phyloP scores from a whole-genome alignment of 1,140 invertebrate genomes.

The Cyrtorhinus lividipennis region DNA sequence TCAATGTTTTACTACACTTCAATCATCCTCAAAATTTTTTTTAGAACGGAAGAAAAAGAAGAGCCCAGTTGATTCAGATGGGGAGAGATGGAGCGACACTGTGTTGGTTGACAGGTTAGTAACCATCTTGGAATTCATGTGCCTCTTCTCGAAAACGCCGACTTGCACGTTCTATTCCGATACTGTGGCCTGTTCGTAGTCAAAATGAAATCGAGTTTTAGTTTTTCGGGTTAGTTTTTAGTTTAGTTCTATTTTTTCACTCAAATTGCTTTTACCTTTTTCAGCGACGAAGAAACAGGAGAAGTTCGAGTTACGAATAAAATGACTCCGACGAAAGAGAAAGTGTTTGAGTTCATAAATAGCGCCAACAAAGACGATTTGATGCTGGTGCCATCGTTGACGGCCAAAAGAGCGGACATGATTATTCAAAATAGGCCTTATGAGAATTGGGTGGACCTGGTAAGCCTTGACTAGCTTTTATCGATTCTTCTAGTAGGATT shows the following conservation, averaged over 20 bases:
- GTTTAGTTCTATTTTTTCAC: not conserved
- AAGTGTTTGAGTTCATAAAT: conserved; percentile 62
- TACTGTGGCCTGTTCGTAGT: too few species aligned
- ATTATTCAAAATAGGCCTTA: conserved; percentile 54
- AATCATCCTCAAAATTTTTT: too few species aligned
- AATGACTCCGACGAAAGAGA: conserved; percentile 48
- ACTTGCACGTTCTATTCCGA: too few species aligned
- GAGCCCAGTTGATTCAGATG: not conserved
- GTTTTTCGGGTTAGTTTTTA: too few species aligned
- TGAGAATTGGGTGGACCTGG: conserved; percentile 53
- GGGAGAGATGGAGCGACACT: conserved; percentile 10
- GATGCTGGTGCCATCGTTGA: conserved; percentile 48
- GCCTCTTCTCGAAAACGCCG: not conserved
- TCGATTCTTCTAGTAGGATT: too few species aligned
- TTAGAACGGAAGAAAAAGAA: conserved; percentile 4
- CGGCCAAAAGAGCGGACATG: conserved; percentile 53
- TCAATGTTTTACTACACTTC: too few species aligned
- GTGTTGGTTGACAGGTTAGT: conserved; percentile 2
- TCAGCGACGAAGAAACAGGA: conserved; percentile 46
- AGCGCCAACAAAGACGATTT: conserved; percentile 47
- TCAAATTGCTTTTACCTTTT: conserved; percentile 6
- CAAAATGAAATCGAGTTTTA: too few species aligned
- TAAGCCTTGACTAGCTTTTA: conserved; percentile 27
- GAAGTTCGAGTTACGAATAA: conserved; percentile 49
- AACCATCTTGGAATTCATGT: not conserved